phyloP scores from a whole-genome alignment of 2,113 vertebrate genomes.

The Seriola aureovittata region DNA sequence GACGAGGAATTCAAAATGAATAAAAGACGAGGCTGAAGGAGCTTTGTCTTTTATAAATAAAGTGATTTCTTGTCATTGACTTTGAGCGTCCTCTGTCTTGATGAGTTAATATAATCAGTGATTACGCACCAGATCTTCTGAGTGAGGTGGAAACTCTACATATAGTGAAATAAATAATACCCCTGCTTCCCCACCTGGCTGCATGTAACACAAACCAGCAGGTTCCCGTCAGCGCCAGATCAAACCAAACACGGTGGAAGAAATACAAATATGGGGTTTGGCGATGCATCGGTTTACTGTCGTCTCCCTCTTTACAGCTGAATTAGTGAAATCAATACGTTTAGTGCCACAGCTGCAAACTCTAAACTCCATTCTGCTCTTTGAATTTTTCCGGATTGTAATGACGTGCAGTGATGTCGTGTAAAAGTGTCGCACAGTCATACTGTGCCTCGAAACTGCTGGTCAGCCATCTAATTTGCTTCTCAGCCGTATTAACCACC shows the following conservation, averaged over 20 bases:
- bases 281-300: not conserved
- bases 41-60: not conserved
- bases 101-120: not conserved
- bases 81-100: not conserved
- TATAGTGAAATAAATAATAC: not conserved
- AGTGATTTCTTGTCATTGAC: conserved; percentile 9
- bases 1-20: not conserved
- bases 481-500: conserved; percentile 7
- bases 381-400: not conserved
- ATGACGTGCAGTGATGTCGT: not conserved
- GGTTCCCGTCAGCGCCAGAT: not conserved
- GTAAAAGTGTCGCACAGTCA: not conserved
- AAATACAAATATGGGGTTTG: not conserved
- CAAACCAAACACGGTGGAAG: not conserved
- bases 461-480: not conserved
- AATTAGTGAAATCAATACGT: not conserved
- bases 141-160: not conserved
- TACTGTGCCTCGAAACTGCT: not conserved
- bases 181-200: not conserved
- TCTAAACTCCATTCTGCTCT: not conserved
- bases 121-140: not conserved
- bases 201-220: not conserved
- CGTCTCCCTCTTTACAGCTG: not conserved
- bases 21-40: not conserved
- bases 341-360: not conserved